phyloP scores from a whole-genome alignment of 2,113 vertebrate species.

The Spea bombifrons region DNA sequence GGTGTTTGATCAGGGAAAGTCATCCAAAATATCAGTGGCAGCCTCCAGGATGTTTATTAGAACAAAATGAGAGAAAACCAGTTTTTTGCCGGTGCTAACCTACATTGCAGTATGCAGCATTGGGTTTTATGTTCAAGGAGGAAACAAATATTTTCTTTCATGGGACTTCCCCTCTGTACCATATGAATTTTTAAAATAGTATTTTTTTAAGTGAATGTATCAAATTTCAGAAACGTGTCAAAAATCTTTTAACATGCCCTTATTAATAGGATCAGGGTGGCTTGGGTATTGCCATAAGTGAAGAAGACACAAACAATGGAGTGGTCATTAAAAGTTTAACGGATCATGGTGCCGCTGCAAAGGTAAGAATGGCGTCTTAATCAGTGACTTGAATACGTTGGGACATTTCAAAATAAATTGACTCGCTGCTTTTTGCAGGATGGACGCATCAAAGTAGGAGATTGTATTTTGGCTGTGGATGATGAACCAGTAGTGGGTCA shows the following conservation, averaged over 20 bases:
- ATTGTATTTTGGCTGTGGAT: conserved; percentile 78
- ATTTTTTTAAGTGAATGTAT: no score
- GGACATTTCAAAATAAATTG: neutral
- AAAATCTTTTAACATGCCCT: neutral
- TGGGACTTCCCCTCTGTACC: no score
- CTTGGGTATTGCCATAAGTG: conserved; percentile 77
- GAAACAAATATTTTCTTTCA: no score
- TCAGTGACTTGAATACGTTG: neutral
- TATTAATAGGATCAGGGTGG: conserved; percentile 75
- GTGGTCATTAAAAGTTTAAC: conserved; percentile 75
- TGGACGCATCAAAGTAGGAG: conserved; percentile 75
- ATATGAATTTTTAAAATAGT: no score
- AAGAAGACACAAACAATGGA: conserved; percentile 72
- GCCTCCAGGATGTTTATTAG: no score
- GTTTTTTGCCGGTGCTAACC: no score
- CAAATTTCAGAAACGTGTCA: no score
- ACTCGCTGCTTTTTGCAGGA: conserved; percentile 66
- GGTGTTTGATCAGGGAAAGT: no score
- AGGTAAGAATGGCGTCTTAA: conserved; percentile 58
- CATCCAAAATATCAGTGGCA: no score
- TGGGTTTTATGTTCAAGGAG: no score
- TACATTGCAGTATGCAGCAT: no score
- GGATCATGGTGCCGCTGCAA: conserved; percentile 71
- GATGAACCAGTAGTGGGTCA: conserved; percentile 77
- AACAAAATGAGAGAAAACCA: no score